These are phyloP conservation scores for Halocynthia roretzi DNA, from an alignment of 23 tunicate species.

Conservation along the genomic window DNA sequence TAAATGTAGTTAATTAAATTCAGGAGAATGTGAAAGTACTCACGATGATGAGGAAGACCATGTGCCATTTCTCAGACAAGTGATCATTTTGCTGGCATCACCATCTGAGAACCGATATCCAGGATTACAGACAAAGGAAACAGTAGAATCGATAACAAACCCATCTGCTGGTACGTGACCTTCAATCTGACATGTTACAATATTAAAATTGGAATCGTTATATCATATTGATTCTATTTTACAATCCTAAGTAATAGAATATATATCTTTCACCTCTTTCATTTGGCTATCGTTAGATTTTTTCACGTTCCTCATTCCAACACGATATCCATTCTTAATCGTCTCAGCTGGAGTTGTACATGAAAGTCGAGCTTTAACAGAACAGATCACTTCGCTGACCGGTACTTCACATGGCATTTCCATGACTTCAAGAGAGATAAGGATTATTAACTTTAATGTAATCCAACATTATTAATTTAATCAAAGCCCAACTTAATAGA, in stretches of 20 bases:
- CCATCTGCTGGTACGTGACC: too few relatives aligned
- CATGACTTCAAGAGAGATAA: constrained; percentile 13
- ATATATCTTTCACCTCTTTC: too few relatives aligned
- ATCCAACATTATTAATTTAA: too few relatives aligned
- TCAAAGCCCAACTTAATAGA: too few relatives aligned
- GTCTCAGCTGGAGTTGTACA: constrained; percentile 26
- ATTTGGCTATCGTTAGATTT: too few relatives aligned
- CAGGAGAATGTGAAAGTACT: neutral
- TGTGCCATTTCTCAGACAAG: constrained; percentile 20
- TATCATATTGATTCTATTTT: too few relatives aligned
- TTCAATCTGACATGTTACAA: neutral
- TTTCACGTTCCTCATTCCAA: neutral
- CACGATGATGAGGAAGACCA: constrained; percentile 46
- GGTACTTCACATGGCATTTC: constrained; percentile 49
- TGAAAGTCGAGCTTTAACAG: constrained; percentile 20
- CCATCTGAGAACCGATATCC: constrained; percentile 54
- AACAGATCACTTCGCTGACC: constrained; percentile 52
- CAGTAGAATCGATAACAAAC: neutral
- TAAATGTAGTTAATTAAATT: too few relatives aligned
- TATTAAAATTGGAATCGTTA: neutral
- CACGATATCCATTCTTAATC: constrained; percentile 27
- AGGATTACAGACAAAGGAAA: constrained; percentile 34
- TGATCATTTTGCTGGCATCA: constrained; percentile 6
- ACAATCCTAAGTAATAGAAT: too few relatives aligned
- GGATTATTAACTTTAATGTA: too few relatives aligned